A percentile compares a stretch with the other conserved stretches of the same genome.
phyloP scores from a whole-genome alignment of 2,113 vertebrate species.

The Podarcis cretensis region DNA sequence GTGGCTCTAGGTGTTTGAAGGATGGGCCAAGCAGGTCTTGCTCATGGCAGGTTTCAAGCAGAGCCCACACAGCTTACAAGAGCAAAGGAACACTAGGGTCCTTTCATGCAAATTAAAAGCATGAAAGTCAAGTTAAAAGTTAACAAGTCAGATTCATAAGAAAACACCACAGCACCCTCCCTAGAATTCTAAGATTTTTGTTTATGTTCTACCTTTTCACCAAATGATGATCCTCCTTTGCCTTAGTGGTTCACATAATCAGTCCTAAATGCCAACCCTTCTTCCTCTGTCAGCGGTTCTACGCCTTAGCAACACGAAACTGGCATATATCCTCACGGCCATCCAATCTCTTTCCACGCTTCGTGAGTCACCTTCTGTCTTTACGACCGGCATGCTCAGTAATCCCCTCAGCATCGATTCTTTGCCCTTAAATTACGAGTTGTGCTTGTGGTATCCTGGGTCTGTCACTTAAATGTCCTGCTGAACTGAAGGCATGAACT shows the following conservation, averaged over 20 bases:
- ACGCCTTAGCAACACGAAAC: background rate
- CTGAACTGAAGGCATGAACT: constrained; percentile 7
- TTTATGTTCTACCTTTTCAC: background rate
- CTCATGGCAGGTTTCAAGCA: too few relatives aligned
- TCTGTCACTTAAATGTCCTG: constrained; percentile 11
- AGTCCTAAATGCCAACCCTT: background rate
- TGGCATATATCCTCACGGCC: background rate
- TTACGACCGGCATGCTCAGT: background rate
- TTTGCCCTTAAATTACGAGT: background rate
- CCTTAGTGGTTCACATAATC: background rate
- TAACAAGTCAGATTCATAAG: background rate
- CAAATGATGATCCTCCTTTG: background rate
- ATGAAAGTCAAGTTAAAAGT: background rate
- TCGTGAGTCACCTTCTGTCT: constrained; percentile 13
- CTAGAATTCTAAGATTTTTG: background rate
- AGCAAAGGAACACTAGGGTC: background rate
- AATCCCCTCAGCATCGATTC: background rate
- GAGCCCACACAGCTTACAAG: background rate
- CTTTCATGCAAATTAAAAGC: background rate
- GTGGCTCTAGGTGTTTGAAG: too few relatives aligned
- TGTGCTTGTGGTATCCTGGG: background rate
- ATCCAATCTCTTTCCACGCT: background rate
- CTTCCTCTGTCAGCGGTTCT: too few relatives aligned
- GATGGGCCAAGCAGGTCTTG: too few relatives aligned
- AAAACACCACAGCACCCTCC: background rate